These are phyloP conservation scores for Holothuria scabra DNA, from an alignment of 53 echinoderm and acorn worm species.

Conservation along the genomic window DNA sequence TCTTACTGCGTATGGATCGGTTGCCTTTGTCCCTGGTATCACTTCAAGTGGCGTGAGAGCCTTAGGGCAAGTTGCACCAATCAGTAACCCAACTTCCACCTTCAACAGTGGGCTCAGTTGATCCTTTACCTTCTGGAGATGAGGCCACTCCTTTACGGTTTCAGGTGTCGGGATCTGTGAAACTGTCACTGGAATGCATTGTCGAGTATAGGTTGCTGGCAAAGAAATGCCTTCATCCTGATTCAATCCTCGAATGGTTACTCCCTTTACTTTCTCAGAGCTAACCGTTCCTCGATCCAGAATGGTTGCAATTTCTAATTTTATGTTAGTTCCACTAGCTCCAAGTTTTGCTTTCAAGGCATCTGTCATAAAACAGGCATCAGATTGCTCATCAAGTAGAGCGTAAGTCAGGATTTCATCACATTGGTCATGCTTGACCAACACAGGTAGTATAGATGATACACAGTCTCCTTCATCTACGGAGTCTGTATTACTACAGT, in stretches of 20 bases:
- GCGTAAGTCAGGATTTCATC: conserved; percentile 17
- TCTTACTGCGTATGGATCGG: too few species aligned
- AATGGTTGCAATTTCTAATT: too few species aligned
- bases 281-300: neutral
- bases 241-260: neutral
- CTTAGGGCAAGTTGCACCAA: conserved; percentile 52
- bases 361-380: conserved; percentile 28
- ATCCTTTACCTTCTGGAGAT: conserved; percentile 38
- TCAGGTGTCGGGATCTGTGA: conserved; percentile 69
- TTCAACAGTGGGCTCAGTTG: too few species aligned
- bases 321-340: too few species aligned
- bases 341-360: neutral
- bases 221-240: neutral
- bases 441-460: conserved; percentile 13
- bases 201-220: too few species aligned
- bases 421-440: neutral
- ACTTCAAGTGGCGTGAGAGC: conserved; percentile 51
- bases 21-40: too few species aligned
- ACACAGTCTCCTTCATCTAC: neutral
- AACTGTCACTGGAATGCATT: too few species aligned
- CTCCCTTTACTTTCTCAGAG: conserved; percentile 11
- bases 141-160: conserved; percentile 54
- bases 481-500: neutral
- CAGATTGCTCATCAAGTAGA: conserved; percentile 42
- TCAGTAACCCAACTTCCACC: conserved; percentile 53